Evolutionary conservation across 30 jellyfish, hydroid and myxozoan genomes (phyloP), one percentile per base, ranked within the genome.

Genomic region (Rhopilema esculentum): DNA sequence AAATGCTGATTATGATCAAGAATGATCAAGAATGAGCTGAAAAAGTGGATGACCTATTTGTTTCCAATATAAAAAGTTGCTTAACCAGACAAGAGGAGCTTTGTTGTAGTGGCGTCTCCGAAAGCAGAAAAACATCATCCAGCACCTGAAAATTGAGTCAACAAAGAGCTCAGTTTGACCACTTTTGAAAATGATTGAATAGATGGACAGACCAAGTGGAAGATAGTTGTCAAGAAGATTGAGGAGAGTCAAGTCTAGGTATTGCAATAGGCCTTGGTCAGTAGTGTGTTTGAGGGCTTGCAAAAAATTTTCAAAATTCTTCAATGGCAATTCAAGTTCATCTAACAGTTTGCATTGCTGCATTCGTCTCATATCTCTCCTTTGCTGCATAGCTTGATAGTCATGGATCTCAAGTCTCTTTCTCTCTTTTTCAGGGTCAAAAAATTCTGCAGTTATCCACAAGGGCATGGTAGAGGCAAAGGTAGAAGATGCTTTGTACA

Each of bases 61-160:
- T 49, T 79, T 79, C 89, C 89, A 79, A 32, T 61, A 79, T 67
- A 61, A 26, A 17, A 79, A 32, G 68, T 81, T 81, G 77, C 81
- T 51, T 30, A 81, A 40, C 91, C 91, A 64, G 40, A 81, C 72
- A 27, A 79, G 80, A 23, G 89, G 79, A 16, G 89, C 89, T 40
- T 79, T 79, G 64, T 79, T 30, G 65, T 81, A 81, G 72, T 81
- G 91, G 40, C 53, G 83, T 64, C 83, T 81, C 29, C 57, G 30
- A 49, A 29, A 81, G 62, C 83, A 64, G 33, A 51, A 63, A 27
- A 64, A 81, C 91, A 81, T 63, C 1, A 81, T 69, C 91, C 91
- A 81, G 49, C 61, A 31, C 57, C 91, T 22, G 21, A 81, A 31
- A 18, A 81, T 26, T 12, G 83, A 32, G 51, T 65, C 69, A 72